These are phyloP conservation scores for Gallinago media DNA, from an alignment of 2,113 vertebrate species.

Conservation along the genomic window DNA sequence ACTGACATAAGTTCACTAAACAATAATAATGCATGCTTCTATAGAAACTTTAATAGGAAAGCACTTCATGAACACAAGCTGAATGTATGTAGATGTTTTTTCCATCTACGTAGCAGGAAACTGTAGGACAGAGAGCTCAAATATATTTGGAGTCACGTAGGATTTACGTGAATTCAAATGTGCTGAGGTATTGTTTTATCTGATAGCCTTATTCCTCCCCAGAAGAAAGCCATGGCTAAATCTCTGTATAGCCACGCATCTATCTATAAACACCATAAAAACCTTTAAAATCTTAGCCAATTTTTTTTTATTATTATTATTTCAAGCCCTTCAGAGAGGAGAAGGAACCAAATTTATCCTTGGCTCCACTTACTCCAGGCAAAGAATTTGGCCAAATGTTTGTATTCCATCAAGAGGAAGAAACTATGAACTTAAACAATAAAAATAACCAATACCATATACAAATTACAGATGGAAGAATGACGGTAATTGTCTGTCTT, in stretches of 20 bases:
- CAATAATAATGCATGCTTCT: not conserved
- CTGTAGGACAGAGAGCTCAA: not conserved
- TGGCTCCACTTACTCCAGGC: slow-evolving; percentile 36
- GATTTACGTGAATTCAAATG: slow-evolving; percentile 29
- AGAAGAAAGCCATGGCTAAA: not conserved
- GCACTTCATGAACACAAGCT: not conserved
- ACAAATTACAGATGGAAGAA: slow-evolving; percentile 44
- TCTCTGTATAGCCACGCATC: not conserved
- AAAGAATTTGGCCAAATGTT: slow-evolving; percentile 41
- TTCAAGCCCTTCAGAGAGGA: slow-evolving; percentile 48
- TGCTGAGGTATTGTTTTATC: slow-evolving; percentile 42
- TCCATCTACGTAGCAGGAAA: not conserved
- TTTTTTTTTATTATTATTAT: slow-evolving; percentile 46
- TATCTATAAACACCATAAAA: slow-evolving; percentile 40
- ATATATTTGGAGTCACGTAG: not conserved
- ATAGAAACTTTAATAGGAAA: not conserved
- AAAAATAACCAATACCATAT: slow-evolving; percentile 60
- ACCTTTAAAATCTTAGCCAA: slow-evolving; percentile 10
- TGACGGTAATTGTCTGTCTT: slow-evolving; percentile 38
- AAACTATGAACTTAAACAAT: slow-evolving; percentile 49
- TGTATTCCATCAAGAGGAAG: slow-evolving; percentile 46
- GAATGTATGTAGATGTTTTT: not conserved
- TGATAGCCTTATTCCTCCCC: slow-evolving; percentile 3
- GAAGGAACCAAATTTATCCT: slow-evolving; percentile 29
- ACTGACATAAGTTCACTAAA: not conserved